These are phyloP conservation scores for Nymphalis c-album DNA, from an alignment of 2,888 invertebrate species.

Conservation along the genomic window DNA sequence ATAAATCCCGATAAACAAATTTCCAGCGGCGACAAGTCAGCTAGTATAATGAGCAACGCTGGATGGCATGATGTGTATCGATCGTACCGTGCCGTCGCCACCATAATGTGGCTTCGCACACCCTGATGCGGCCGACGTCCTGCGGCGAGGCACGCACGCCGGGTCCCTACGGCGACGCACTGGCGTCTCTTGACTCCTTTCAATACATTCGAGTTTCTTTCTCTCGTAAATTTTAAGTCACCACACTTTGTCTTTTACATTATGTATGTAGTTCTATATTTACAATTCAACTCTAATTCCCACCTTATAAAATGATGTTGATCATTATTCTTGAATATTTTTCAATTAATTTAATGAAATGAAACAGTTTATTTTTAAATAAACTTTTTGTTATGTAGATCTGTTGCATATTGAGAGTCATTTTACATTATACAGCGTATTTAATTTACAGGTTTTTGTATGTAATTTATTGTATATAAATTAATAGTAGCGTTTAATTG, in stretches of 20 bases:
- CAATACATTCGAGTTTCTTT: conserved; percentile 42
- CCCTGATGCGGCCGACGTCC: conserved; percentile 49
- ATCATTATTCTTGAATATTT: conserved; percentile 8
- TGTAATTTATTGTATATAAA: conserved; percentile 15
- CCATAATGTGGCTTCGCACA: conserved; percentile 24
- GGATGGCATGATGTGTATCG: conserved; percentile 29
- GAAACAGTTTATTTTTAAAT: background rate
- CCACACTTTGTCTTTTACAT: conserved; percentile 34
- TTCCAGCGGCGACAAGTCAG: conserved; percentile 29
- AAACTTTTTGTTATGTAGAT: background rate
- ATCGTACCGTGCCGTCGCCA: conserved; percentile 31
- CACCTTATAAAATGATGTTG: conserved; percentile 21
- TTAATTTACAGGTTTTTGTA: background rate
- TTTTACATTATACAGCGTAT: background rate
- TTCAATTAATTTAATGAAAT: conserved; percentile 10
- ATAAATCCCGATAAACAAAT: conserved; percentile 31
- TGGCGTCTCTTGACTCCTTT: conserved; percentile 44
- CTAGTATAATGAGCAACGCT: conserved; percentile 20
- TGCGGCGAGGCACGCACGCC: conserved; percentile 59
- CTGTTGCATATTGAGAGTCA: background rate
- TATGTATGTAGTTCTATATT: conserved; percentile 17
- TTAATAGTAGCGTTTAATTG: conserved; percentile 16
- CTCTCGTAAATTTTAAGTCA: conserved; percentile 42
- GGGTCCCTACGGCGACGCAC: conserved; percentile 54
- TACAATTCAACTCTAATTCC: conserved; percentile 27